Evolutionary conservation across 2,113 vertebrate species (phyloP).

Genomic region (Ptilorrhoa leucosticta): DNA sequence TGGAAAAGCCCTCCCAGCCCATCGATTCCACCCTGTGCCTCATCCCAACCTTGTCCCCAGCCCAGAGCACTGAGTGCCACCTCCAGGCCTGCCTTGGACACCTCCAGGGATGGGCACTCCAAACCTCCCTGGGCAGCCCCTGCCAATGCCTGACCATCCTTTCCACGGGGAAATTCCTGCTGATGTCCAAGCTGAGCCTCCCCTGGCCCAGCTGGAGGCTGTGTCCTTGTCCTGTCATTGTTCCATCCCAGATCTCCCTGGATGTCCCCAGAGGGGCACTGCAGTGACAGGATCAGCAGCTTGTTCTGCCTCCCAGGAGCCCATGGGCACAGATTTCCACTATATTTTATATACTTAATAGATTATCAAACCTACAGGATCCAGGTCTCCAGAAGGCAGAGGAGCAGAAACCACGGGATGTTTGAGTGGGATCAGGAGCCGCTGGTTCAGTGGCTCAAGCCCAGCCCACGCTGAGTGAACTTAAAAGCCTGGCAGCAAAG

Average conservation of each 20-base stretch:
- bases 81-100: rapidly evolving
- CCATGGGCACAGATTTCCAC: background rate
- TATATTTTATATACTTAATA: background rate
- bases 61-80: background rate
- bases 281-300: background rate
- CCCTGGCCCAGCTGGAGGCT: background rate
- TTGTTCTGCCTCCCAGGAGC: background rate
- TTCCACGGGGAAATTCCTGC: background rate
- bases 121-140: background rate
- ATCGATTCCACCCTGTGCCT: rapidly evolving
- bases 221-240: background rate
- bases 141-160: background rate
- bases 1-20: background rate
- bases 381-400: background rate
- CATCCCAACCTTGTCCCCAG: background rate
- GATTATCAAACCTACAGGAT: background rate
- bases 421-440: background rate
- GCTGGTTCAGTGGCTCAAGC: background rate
- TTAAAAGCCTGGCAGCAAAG: background rate
- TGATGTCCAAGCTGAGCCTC: background rate
- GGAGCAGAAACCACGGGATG: rapidly evolving
- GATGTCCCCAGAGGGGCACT: background rate
- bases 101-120: background rate
- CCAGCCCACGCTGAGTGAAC: rapidly evolving
- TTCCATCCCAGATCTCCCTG: background rate